A percentile compares a stretch with the other conserved stretches of the same genome.
Evolutionary conservation across 2,113 vertebrate genomes (phyloP).

Genomic region (Melanotaenia duboulayi): DNA sequence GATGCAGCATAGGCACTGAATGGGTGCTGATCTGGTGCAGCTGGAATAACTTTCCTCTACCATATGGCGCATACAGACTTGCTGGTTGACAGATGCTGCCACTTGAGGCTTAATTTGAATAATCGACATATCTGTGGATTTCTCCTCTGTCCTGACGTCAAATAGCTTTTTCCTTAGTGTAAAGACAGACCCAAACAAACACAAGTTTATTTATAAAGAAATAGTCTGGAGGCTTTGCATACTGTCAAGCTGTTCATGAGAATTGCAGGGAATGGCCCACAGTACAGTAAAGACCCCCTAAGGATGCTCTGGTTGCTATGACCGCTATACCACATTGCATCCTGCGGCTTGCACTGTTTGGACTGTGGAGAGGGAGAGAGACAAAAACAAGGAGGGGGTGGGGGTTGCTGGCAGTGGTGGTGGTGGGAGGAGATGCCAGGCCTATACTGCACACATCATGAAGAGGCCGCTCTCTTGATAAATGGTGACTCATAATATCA

Average conservation of each 20-base stretch:
- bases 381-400: constrained; percentile 30
- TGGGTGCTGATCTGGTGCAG: constrained; percentile 46
- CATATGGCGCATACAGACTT: constrained; percentile 14
- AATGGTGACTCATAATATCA: constrained; percentile 73
- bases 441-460: constrained; percentile 30
- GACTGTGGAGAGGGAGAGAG: constrained; percentile 65
- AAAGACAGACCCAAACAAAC: not conserved
- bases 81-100: constrained; percentile 16
- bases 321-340: constrained; percentile 52
- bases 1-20: constrained; percentile 45
- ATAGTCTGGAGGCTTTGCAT: not conserved
- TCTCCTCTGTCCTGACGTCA: not conserved
- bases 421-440: constrained; percentile 35
- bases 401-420: constrained; percentile 4
- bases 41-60: constrained; percentile 8
- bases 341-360: constrained; percentile 65
- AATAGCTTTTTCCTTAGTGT: too few species aligned
- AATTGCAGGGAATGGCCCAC: constrained; percentile 8
- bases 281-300: not conserved
- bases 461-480: constrained; percentile 43
- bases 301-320: constrained; percentile 42
- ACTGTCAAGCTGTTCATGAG: not conserved
- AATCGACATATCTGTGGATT: constrained; percentile 7
- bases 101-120: not conserved
- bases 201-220: not conserved